phyloP scores from a whole-genome alignment of 1,140 invertebrate species.

The Calycopis cecrops region DNA sequence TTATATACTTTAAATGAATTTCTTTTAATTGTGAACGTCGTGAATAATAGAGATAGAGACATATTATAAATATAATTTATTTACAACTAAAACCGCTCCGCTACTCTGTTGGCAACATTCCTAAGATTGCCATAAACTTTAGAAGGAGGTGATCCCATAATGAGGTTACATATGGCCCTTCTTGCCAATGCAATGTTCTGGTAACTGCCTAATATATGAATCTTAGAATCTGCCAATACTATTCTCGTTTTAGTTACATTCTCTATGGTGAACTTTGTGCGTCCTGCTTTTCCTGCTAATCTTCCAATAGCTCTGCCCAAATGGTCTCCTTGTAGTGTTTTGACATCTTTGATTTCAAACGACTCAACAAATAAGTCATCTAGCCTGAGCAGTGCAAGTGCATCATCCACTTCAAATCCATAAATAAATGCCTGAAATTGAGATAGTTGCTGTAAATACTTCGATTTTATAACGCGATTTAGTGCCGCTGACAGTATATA shows the following conservation, averaged over 20 bases:
- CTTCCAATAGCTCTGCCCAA: slow-evolving; percentile 96
- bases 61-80: slow-evolving; percentile 39
- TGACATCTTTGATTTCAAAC: slow-evolving; percentile 98
- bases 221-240: slow-evolving; percentile 96
- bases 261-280: slow-evolving; percentile 99
- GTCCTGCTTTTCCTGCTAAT: slow-evolving; percentile 97
- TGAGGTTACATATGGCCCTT: slow-evolving; percentile 97
- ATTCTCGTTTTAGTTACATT: slow-evolving; percentile 99
- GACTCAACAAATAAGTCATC: slow-evolving; percentile 98
- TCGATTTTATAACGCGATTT: no score
- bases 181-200: slow-evolving; percentile 97
- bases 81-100: slow-evolving; percentile 83
- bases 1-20: no score
- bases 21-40: no score
- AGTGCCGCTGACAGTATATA: no score
- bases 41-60: slow-evolving; percentile 18
- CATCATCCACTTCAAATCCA: slow-evolving; percentile 99
- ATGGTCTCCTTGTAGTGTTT: slow-evolving; percentile 96
- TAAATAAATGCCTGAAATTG: slow-evolving; percentile 88
- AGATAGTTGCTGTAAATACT: no score
- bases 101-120: slow-evolving; percentile 86
- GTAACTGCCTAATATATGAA: slow-evolving; percentile 98
- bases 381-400: slow-evolving; percentile 93
- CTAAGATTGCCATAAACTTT: slow-evolving; percentile 97
- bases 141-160: slow-evolving; percentile 95